Evolutionary conservation across 2,888 invertebrate genomes (phyloP).

Genomic region (Volucella inanis): DNA sequence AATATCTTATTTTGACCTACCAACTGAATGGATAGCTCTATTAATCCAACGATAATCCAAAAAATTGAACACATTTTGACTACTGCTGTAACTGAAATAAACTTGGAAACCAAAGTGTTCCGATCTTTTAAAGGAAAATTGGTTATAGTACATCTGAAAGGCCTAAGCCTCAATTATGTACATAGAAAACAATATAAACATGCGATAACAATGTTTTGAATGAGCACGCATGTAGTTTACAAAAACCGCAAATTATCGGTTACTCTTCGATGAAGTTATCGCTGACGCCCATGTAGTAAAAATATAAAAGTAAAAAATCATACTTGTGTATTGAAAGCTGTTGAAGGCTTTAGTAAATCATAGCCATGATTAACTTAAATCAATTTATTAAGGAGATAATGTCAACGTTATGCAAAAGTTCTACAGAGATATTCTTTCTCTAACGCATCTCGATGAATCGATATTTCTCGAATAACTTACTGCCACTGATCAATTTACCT

Average conservation of each 20-base stretch:
- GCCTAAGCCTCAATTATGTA: conserved; percentile 13
- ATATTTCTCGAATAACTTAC: no score
- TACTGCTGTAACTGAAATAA: neutral
- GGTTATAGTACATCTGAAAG: neutral
- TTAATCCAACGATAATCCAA: conserved; percentile 21
- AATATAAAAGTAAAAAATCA: neutral
- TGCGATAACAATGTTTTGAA: conserved; percentile 7
- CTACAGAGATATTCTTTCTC: no score
- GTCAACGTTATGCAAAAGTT: no score
- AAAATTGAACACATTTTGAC: conserved; percentile 10
- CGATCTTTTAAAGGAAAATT: conserved; percentile 14
- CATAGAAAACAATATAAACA: neutral
- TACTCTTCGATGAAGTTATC: conserved; percentile 9
- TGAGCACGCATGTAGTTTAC: conserved; percentile 20
- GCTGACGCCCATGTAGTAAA: neutral
- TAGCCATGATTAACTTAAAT: neutral
- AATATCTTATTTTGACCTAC: conserved; percentile 7
- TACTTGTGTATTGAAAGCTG: neutral
- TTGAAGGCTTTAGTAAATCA: conserved; percentile 1
- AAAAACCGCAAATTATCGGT: conserved; percentile 27
- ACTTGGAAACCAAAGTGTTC: neutral
- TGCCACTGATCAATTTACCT: no score
- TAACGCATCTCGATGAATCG: no score
- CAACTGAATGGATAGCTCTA: conserved; percentile 11
- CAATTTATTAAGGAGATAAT: neutral